Conservation (phyloP, 2,797 vertebrate species). For the Pterois miles region DNA sequence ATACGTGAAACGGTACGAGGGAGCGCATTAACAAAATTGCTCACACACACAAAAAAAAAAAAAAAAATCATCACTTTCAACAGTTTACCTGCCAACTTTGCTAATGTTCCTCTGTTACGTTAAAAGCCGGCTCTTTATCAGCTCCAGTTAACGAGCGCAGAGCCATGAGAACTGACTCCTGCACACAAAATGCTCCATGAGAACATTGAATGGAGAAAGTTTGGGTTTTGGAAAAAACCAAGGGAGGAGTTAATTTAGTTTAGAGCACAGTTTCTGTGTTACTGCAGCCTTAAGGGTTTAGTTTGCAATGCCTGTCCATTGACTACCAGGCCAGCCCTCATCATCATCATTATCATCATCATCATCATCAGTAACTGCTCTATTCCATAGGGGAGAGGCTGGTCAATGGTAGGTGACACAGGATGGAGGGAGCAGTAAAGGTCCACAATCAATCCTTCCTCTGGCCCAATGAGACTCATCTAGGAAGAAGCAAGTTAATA, state of each 20-base stretch:
- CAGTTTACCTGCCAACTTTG: slow-evolving; percentile 73
- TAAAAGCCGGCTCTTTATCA: slow-evolving; percentile 78
- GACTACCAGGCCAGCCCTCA: slow-evolving; percentile 59
- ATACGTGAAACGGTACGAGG: slow-evolving; percentile 58
- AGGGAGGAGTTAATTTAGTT: slow-evolving; percentile 11
- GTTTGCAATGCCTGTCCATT: slow-evolving; percentile 34
- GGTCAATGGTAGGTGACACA: slow-evolving; percentile 74
- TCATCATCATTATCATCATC: slow-evolving; percentile 59
- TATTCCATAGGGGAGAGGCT: slow-evolving; percentile 49
- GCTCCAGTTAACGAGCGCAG: slow-evolving; percentile 58
- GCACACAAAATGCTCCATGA: slow-evolving; percentile 55
- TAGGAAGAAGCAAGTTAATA: slow-evolving; percentile 67
- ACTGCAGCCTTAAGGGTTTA: slow-evolving; percentile 10
- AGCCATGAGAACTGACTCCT: slow-evolving; percentile 68
- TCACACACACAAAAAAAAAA: slow-evolving; percentile 34
- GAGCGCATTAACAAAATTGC: slow-evolving; percentile 57
- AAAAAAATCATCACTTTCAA: slow-evolving; percentile 63
- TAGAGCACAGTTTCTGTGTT: not conserved
- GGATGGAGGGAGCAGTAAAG: slow-evolving; percentile 46
- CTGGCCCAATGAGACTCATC: slow-evolving; percentile 70
- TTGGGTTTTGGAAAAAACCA: not conserved
- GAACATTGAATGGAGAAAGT: slow-evolving; percentile 43
- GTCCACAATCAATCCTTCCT: slow-evolving; percentile 72
- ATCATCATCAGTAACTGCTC: slow-evolving; percentile 68
- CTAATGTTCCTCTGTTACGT: slow-evolving; percentile 73